Percentiles rank a stretch among this genome's conserved stretches.
These are phyloP conservation scores for Chrysotoxum bicinctum DNA, from an alignment of 2,888 invertebrate species.

Conservation along the genomic window DNA sequence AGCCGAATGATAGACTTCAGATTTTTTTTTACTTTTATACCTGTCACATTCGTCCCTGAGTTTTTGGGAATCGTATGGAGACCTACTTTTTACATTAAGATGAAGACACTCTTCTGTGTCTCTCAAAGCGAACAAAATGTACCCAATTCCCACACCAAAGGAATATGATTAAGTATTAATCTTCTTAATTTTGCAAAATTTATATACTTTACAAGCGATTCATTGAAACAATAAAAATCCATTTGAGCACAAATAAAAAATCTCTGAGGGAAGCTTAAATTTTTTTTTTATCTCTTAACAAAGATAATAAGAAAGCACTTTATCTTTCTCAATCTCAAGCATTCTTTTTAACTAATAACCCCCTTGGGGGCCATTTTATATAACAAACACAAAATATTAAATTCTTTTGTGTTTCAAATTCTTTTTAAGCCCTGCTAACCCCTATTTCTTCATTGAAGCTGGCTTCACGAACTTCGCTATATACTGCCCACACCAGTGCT, in stretches of 20 bases:
- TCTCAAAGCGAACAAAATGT: too few species aligned
- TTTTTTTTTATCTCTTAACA: background rate
- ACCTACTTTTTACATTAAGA: too few species aligned
- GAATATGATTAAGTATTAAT: background rate
- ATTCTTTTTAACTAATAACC: background rate
- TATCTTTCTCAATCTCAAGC: conserved; percentile 7
- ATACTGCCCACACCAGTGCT: background rate
- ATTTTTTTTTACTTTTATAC: too few species aligned
- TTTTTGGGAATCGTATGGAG: too few species aligned
- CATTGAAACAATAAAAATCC: background rate
- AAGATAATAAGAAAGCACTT: background rate
- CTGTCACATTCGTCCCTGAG: too few species aligned
- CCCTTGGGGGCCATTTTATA: background rate
- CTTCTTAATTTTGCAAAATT: background rate
- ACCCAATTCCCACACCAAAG: background rate
- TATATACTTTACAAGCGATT: background rate
- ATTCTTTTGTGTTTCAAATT: conserved; percentile 4
- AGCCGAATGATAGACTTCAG: too few species aligned
- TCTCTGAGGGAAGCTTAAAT: background rate
- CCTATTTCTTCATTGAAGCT: background rate
- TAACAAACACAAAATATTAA: background rate
- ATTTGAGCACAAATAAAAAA: background rate
- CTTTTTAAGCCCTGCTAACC: background rate
- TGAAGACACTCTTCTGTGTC: too few species aligned
- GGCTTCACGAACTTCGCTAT: background rate